These are phyloP conservation scores for Pheosia tremula DNA, from an alignment of 2,888 invertebrate species.

Conservation along the genomic window DNA sequence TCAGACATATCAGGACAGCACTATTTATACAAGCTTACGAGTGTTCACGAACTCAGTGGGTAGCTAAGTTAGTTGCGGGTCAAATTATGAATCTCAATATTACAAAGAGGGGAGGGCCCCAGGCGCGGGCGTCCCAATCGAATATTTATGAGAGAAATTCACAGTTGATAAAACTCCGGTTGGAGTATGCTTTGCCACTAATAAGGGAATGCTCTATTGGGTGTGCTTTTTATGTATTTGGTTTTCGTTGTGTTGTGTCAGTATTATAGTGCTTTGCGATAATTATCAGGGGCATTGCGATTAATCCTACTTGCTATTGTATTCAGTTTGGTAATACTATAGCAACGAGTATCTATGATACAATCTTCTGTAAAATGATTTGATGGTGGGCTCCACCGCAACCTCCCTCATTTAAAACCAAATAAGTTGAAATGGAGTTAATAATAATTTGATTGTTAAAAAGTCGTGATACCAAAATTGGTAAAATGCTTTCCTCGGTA, in stretches of 20 bases:
- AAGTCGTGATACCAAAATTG: too few relatives aligned
- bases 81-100: slow-evolving; percentile 77
- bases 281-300: not conserved
- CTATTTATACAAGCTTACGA: slow-evolving; percentile 52
- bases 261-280: slow-evolving; percentile 4
- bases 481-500: too few relatives aligned
- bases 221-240: slow-evolving; percentile 19
- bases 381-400: too few relatives aligned
- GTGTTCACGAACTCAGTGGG: slow-evolving; percentile 56
- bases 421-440: too few relatives aligned
- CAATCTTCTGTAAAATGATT: too few relatives aligned
- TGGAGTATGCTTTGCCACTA: slow-evolving; percentile 46
- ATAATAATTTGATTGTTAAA: too few relatives aligned
- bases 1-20: slow-evolving; percentile 7
- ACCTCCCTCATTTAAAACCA: too few relatives aligned
- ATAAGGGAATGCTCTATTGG: slow-evolving; percentile 57
- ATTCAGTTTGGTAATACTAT: too few relatives aligned
- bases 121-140: slow-evolving; percentile 58
- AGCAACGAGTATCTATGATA: too few relatives aligned
- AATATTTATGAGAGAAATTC: slow-evolving; percentile 80
- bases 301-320: not conserved
- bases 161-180: slow-evolving; percentile 75
- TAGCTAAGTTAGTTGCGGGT: slow-evolving; percentile 61
- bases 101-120: slow-evolving; percentile 56
- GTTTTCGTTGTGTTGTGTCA: slow-evolving; percentile 10